Conservation (phyloP, 2,888 invertebrate genomes). For the Netelia virgata region DNA sequence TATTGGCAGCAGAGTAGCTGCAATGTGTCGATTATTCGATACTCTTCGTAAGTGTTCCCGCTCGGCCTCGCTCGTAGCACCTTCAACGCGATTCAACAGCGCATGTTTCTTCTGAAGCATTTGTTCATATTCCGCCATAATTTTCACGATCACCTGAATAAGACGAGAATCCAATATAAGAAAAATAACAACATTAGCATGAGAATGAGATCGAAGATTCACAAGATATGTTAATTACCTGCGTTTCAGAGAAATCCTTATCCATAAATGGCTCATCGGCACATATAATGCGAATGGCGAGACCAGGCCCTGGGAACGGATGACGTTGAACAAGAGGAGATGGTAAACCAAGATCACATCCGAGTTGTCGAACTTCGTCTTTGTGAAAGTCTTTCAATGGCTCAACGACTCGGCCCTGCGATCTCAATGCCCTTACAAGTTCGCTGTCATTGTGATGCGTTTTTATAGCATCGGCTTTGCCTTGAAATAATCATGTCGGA, state of each 20-base stretch:
- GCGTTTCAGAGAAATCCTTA: constrained; percentile 97
- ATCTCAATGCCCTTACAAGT: constrained; percentile 91
- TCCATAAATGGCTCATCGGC: constrained; percentile 98
- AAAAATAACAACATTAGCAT: background rate
- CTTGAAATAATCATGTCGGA: constrained; percentile 66
- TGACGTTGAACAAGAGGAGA: constrained; percentile 95
- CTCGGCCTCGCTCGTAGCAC: constrained; percentile 92
- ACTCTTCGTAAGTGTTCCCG: constrained; percentile 88
- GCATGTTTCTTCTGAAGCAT: constrained; percentile 97
- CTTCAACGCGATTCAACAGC: constrained; percentile 93
- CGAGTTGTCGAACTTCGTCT: constrained; percentile 96
- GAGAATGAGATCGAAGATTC: constrained; percentile 5
- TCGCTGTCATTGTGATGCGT: constrained; percentile 99
- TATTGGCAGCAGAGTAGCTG: constrained; percentile 95
- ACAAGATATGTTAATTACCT: constrained; percentile 85
- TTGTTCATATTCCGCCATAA: constrained; percentile 96
- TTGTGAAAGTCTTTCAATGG: constrained; percentile 99
- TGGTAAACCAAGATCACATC: constrained; percentile 95
- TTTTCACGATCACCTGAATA: constrained; percentile 93
- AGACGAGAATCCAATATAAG: background rate
- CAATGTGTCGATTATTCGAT: constrained; percentile 91
- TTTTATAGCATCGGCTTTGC: constrained; percentile 98
- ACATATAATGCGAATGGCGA: constrained; percentile 98
- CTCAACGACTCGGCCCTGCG: constrained; percentile 96
- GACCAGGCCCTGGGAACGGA: constrained; percentile 99